Evolutionary conservation across 2,113 vertebrate species (phyloP), one percentile per base, ranked within the genome.

Genomic region (Takifugu flavidus): DNA sequence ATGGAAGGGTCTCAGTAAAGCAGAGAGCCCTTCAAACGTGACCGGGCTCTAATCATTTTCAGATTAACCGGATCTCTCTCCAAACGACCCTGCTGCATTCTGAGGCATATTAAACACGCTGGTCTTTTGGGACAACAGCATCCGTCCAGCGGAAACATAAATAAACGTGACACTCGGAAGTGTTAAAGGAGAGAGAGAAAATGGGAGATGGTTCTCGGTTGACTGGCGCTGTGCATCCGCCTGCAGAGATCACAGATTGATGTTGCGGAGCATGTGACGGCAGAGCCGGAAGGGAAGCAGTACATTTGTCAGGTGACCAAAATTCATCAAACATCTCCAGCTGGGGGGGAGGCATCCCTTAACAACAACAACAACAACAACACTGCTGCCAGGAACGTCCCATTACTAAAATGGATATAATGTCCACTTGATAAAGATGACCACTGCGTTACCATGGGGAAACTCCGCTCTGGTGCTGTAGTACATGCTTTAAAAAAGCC

Each of bases 371-470:
- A 20, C 29, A 31, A 31, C 29, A 31, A 31, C 29, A 74, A 75
- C n/a, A 52, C 58, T 74, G 43, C 20, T 64, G 49, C 49, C 50
- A 64, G 66, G 61, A n/a, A 31, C 75, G 74, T 75, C 67, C 74
- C 67, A 81, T 83, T 89, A 84, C 77, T 55, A 69, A 80, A 87
- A 87, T 79, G 70, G 76, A 82, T 72, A 82, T 80, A 67, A 82
- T 71, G 75, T 81, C 74, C 70, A 77, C 75, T 79, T 77, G 56
- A 73, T 73, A 69, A 15, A 80, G 67, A 81, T 76, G 79, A 74
- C 56, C 34, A 67, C 75, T 67, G 62, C 58, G 69, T 70, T 49
- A 7, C 49, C 74, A 82, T 84, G 79, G 81, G 85, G 75, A 83
- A 81, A 82, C 60, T 67, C 56, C n/a, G 56, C 59, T 69, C 26